Conservation (phyloP, 2,888 invertebrate genomes). For the Rotaria sp. region DNA sequence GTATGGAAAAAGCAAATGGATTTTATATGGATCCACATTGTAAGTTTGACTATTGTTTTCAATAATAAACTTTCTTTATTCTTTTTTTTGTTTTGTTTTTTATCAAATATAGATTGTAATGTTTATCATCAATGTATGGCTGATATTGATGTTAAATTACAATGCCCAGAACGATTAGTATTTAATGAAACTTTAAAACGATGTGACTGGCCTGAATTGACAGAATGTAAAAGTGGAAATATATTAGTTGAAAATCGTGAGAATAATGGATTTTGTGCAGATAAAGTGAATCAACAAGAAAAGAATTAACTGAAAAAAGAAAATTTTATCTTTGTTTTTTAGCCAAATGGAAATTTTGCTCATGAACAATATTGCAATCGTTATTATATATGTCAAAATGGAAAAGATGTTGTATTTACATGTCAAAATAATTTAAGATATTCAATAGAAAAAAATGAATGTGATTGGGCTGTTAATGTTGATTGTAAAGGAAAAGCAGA, state of each 20-base stretch:
- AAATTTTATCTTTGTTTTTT: neutral
- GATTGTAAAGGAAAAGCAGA: constrained; percentile 39
- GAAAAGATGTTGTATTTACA: constrained; percentile 39
- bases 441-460: constrained; percentile 38
- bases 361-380: constrained; percentile 40
- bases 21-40: constrained; percentile 39
- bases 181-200: constrained; percentile 39
- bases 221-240: constrained; percentile 36
- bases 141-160: constrained; percentile 39
- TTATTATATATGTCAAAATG: constrained; percentile 40
- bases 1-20: constrained; percentile 39
- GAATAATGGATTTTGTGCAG: constrained; percentile 32
- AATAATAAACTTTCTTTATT: too few relatives aligned
- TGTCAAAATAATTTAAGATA: constrained; percentile 41
- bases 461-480: constrained; percentile 40
- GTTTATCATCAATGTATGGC: constrained; percentile 40
- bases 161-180: constrained; percentile 38
- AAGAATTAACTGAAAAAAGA: neutral
- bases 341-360: constrained; percentile 39
- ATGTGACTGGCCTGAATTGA: constrained; percentile 40
- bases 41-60: neutral
- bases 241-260: constrained; percentile 30
- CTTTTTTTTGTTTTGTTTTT: too few relatives aligned
- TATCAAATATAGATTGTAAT: constrained; percentile 20
- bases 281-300: neutral